Percentiles rank a stretch among this genome's conserved stretches.
Conservation (phyloP, 2,888 invertebrate genomes). For the Eutolmus rufibarbis region DNA sequence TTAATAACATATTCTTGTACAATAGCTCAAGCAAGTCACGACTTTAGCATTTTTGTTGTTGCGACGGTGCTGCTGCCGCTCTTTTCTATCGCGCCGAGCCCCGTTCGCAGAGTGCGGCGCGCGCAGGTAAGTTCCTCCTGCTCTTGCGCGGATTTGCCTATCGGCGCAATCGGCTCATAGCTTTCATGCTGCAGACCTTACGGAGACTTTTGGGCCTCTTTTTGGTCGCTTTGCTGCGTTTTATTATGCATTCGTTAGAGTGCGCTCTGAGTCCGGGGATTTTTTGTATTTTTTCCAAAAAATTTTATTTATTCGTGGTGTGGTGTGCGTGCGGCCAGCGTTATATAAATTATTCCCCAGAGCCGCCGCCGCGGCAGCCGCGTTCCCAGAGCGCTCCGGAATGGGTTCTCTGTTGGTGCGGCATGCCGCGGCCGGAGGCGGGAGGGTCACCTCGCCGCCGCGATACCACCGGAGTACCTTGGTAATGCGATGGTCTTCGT, state of each 20-base stretch:
- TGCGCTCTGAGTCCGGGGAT: neutral
- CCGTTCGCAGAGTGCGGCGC: neutral
- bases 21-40: constrained; percentile 48
- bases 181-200: constrained; percentile 24
- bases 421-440: neutral
- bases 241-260: constrained; percentile 37
- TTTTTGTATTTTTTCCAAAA: neutral
- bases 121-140: constrained; percentile 8
- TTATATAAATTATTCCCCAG: constrained; percentile 4
- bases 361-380: neutral
- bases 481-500: neutral
- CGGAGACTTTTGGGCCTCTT: constrained; percentile 24
- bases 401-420: neutral
- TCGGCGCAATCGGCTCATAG: neutral
- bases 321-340: neutral
- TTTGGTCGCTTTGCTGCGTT: constrained; percentile 1
- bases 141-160: constrained; percentile 26
- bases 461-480: neutral
- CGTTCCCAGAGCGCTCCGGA: neutral
- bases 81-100: constrained; percentile 7
- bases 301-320: constrained; percentile 10
- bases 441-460: neutral
- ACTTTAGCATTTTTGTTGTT: constrained; percentile 44
- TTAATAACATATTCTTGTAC: constrained; percentile 48
- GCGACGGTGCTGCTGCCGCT: neutral